Conservation (phyloP, 1,140 invertebrate species). For the Acyrthosiphon pisum region DNA sequence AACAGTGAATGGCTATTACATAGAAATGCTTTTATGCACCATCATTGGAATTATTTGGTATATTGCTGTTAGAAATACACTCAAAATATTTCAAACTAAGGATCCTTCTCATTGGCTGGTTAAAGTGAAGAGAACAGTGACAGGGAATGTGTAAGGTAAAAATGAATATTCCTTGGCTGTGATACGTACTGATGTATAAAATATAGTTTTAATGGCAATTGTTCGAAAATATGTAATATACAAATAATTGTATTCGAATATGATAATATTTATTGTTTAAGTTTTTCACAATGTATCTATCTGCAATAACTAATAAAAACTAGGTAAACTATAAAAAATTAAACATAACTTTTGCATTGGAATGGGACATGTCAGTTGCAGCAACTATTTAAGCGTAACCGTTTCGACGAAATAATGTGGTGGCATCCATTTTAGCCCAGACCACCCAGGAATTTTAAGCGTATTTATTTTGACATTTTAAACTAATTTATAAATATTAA, state of each 20-base stretch:
- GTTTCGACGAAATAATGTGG: background rate
- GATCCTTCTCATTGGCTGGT: background rate
- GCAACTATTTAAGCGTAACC: background rate
- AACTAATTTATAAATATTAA: background rate
- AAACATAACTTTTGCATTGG: background rate
- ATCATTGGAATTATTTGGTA: conserved; percentile 5
- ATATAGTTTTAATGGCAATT: background rate
- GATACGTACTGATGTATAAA: too few relatives aligned
- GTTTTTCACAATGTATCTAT: background rate
- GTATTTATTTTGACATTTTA: background rate
- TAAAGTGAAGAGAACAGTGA: background rate
- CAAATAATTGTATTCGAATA: background rate
- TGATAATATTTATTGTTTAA: background rate
- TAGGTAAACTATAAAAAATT: background rate
- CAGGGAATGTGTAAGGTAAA: background rate
- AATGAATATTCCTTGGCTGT: background rate
- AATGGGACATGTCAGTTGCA: background rate
- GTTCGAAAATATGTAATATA: background rate
- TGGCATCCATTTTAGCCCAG: too few relatives aligned
- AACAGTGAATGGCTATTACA: background rate
- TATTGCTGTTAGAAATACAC: background rate
- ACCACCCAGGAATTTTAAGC: background rate
- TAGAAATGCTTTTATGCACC: background rate
- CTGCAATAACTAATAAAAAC: background rate
- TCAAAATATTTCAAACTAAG: background rate